These are phyloP conservation scores for Buathra laborator DNA, from an alignment of 2,888 invertebrate genomes.

Conservation along the genomic window DNA sequence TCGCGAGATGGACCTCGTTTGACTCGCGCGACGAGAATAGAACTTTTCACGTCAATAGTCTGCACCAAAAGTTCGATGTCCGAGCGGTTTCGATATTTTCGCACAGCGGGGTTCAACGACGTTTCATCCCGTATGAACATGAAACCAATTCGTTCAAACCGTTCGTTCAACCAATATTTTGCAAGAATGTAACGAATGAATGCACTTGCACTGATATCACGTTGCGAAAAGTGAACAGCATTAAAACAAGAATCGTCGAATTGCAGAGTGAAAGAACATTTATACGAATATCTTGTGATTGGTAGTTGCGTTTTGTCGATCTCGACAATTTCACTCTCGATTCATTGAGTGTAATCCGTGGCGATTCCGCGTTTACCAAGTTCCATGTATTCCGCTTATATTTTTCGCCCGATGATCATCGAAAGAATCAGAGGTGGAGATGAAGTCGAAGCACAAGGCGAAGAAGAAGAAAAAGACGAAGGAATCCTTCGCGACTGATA, in stretches of 20 bases:
- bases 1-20: not conserved
- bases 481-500: constrained; percentile 47
- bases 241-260: not conserved
- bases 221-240: not conserved
- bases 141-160: not conserved
- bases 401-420: constrained; percentile 33
- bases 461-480: constrained; percentile 40
- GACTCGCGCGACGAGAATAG: not conserved
- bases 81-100: not conserved
- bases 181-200: not conserved
- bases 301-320: constrained; percentile 29
- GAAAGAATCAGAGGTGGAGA: constrained; percentile 45
- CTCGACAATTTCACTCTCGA: constrained; percentile 23
- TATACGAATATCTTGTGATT: constrained; percentile 30
- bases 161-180: not conserved
- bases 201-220: not conserved
- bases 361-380: not conserved
- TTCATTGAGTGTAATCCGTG: constrained; percentile 27
- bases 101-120: not conserved
- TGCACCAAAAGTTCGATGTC: not conserved
- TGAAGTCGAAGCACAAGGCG: constrained; percentile 16
- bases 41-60: not conserved
- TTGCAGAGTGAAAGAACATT: constrained; percentile 14
- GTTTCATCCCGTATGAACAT: not conserved
- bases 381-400: not conserved